Evolutionary conservation across 2,797 vertebrate genomes (phyloP), one percentile per base, ranked within the genome.

Genomic region (Myotis planiceps): DNA sequence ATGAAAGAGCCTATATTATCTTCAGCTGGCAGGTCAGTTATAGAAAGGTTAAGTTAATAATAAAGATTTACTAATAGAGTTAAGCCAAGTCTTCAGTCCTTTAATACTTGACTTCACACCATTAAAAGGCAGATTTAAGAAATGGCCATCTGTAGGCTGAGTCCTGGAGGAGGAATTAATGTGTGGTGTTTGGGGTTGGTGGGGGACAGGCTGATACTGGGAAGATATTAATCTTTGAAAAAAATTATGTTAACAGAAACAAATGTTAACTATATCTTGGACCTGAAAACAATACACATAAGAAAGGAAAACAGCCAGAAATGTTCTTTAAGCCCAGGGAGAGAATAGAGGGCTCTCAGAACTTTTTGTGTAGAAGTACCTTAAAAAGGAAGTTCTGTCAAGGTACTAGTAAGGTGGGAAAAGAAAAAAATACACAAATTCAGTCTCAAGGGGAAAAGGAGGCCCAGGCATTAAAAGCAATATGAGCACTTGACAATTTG

Each of bases 41-140:
- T 47, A 80, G 39, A 94, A 34, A 92, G 14, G 37, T 72, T 90
- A 90, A 78, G n/a, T 51, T 29, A 84, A 23, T 84, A 65, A 53
- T 42, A 95, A 90, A 71, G 18, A 79, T 84, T 90, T 92, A 37
- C 6, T 92, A 32, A 37, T 47, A 60, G 8, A 65, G 75, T 94
- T 83, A 89, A 60, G 25, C 14, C 42, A 47, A 53, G 32, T 15
- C 55, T 92, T 23, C n/a, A 91, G 75, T 27, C 14, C 12, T 37
- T 82, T 81, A 88, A 42, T 76, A 9, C 66, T 91, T 66, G 63
- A 63, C 45, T 68, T 55, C 9, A 47, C 13, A 13, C 18, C 4
- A 3, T 75, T 82, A 45, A 92, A 91, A 76, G 29, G 16, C 18
- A 83, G 9, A 72, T 51, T 58, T 82, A 88, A 76, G 21, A 49